phyloP scores from a whole-genome alignment of 2,113 vertebrate genomes.

The Tiliqua scincoides region DNA sequence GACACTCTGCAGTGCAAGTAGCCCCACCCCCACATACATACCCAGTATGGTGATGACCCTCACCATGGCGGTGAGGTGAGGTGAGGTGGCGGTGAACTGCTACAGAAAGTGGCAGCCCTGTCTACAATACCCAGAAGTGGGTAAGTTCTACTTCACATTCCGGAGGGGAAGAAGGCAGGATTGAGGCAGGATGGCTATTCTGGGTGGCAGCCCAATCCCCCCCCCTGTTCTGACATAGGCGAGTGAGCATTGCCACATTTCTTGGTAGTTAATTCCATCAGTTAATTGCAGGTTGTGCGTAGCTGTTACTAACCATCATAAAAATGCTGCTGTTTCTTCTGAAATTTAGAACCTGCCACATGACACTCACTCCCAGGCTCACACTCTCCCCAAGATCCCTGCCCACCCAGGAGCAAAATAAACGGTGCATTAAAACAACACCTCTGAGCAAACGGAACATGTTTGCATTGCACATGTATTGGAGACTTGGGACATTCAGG shows the following conservation, averaged over 20 bases:
- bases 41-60: too few species aligned
- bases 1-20: too few species aligned
- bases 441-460: not conserved
- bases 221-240: not conserved
- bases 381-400: slow-evolving; percentile 37
- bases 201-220: not conserved
- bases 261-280: not conserved
- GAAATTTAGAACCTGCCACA: slow-evolving; percentile 53
- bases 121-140: too few species aligned
- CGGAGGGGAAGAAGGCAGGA: not conserved
- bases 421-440: not conserved
- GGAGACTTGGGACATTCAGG: not conserved
- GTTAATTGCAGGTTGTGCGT: not conserved
- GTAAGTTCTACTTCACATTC: not conserved
- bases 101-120: too few species aligned
- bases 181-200: not conserved
- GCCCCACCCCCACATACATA: too few species aligned
- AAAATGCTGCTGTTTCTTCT: slow-evolving; percentile 34
- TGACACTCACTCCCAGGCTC: slow-evolving; percentile 47
- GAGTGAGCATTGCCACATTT: too few species aligned
- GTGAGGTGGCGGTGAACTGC: too few species aligned
- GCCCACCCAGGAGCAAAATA: slow-evolving; percentile 51
- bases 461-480: not conserved
- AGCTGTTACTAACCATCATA: not conserved
- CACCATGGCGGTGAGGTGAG: too few species aligned